Conservation (phyloP, 2,888 invertebrate genomes). For the Diarsia dahlii region DNA sequence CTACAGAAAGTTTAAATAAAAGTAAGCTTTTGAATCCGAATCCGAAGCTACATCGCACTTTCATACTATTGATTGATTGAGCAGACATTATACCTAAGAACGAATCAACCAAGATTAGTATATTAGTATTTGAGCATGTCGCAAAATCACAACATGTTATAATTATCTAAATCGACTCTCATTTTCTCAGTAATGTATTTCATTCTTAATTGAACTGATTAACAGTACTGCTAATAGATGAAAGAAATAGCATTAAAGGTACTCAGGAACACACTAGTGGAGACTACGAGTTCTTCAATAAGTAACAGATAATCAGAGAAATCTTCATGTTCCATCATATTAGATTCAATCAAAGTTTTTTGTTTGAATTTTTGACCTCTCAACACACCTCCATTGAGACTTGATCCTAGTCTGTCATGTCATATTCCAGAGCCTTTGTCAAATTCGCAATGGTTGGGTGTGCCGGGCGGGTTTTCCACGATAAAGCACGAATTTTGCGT, state of each 20-base stretch:
- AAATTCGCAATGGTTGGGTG: neutral
- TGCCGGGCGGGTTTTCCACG: slow-evolving; percentile 7
- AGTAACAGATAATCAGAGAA: neutral
- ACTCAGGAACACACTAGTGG: neutral
- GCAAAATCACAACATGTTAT: neutral
- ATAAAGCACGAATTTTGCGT: neutral
- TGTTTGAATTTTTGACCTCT: neutral
- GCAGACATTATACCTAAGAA: too few species aligned
- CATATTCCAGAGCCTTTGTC: neutral
- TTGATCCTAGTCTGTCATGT: neutral
- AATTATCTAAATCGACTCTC: neutral
- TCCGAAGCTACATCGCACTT: neutral
- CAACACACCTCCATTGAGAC: neutral
- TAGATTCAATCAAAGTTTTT: neutral
- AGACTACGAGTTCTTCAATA: neutral
- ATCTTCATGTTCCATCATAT: neutral
- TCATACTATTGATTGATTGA: slow-evolving; percentile 5
- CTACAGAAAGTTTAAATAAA: slow-evolving; percentile 10
- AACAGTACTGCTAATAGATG: neutral
- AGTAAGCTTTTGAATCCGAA: neutral
- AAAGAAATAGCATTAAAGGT: neutral
- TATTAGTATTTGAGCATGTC: slow-evolving; percentile 6
- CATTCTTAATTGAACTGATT: slow-evolving; percentile 1
- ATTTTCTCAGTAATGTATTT: slow-evolving; percentile 4
- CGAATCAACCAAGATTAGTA: neutral